Conservation (phyloP, 2,113 vertebrate genomes). For the Rafetus swinhoei region DNA sequence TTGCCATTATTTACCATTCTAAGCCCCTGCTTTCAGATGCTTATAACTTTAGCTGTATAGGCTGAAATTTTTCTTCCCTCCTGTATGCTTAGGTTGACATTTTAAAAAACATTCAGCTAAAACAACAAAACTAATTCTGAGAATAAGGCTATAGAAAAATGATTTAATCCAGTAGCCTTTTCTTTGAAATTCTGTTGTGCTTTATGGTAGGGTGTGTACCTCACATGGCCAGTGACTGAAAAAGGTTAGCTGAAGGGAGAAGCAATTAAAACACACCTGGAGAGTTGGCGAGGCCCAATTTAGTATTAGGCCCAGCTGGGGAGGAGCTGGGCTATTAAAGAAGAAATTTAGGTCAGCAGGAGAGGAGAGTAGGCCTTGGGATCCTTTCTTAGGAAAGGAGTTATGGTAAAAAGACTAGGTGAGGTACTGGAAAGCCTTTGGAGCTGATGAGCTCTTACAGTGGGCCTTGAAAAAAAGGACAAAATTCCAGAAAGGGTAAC, state of each 20-base stretch:
- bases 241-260: background rate
- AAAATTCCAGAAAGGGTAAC: background rate
- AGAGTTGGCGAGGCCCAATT: background rate
- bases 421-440: background rate
- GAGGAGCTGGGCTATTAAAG: background rate
- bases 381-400: background rate
- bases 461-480: background rate
- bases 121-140: background rate
- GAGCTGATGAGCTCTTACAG: background rate
- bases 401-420: background rate
- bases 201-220: background rate
- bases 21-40: background rate
- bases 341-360: background rate
- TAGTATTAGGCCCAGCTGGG: background rate
- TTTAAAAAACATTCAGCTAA: background rate
- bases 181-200: background rate
- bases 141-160: background rate
- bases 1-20: background rate
- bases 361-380: fast-evolving
- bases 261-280: background rate
- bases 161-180: background rate
- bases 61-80: background rate
- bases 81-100: background rate
- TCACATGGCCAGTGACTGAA: background rate
- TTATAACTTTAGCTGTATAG: background rate